These are phyloP conservation scores for Sprattus sprattus DNA, from an alignment of 2,113 vertebrate genomes.

Conservation along the genomic window DNA sequence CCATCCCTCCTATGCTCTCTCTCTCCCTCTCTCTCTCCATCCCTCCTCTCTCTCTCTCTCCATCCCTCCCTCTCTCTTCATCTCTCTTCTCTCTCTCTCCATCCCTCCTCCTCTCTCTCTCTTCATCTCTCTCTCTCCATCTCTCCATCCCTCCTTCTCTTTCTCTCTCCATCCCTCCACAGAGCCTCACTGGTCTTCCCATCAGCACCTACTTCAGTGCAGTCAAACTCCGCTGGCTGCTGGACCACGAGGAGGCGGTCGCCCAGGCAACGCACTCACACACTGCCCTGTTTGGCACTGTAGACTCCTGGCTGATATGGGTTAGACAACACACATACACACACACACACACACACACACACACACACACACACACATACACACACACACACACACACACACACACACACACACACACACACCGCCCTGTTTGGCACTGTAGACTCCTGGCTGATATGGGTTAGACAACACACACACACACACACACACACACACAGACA, in stretches of 20 bases:
- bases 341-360: not conserved
- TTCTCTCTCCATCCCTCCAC: too few species aligned
- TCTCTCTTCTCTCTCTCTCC: not conserved
- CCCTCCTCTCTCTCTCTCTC: too few species aligned
- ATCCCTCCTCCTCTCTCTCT: not conserved
- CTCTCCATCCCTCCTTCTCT: too few species aligned
- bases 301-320: slow-evolving; percentile 99
- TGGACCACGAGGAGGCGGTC: slow-evolving; percentile 86
- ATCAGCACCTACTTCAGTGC: slow-evolving; percentile 98
- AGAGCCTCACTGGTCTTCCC: slow-evolving; percentile 93
- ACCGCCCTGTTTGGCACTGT: slow-evolving; percentile 52
- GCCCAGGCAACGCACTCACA: slow-evolving; percentile 71
- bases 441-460: slow-evolving; percentile 98
- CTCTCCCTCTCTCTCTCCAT: too few species aligned
- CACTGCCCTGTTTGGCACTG: slow-evolving; percentile 88
- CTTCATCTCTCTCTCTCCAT: not conserved
- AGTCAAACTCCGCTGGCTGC: slow-evolving; percentile 91
- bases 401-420: not conserved
- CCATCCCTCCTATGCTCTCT: too few species aligned
- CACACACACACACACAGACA: too few species aligned
- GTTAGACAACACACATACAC: slow-evolving; percentile 58
- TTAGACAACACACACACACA: too few species aligned
- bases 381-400: slow-evolving; percentile 7
- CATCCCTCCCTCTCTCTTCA: not conserved
- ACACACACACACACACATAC: not conserved